These are phyloP conservation scores for Andrena bicolor DNA, from an alignment of 2,888 invertebrate genomes.

Conservation along the genomic window DNA sequence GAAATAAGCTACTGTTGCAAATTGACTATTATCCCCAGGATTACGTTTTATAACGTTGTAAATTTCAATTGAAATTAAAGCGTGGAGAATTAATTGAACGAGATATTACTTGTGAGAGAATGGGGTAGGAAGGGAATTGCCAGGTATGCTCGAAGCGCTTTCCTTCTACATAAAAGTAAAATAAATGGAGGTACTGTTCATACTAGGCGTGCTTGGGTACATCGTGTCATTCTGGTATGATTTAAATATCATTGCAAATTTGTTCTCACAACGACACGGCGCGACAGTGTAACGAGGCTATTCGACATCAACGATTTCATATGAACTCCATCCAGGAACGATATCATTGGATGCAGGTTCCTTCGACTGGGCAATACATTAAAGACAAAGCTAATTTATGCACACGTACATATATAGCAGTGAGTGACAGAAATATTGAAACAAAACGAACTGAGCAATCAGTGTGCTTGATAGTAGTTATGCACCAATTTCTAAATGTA, in stretches of 20 bases:
- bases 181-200: conserved; percentile 33
- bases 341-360: conserved; percentile 61
- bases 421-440: neutral
- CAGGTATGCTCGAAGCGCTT: conserved; percentile 45
- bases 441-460: neutral
- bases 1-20: too few relatives aligned
- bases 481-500: neutral
- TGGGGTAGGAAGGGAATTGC: neutral
- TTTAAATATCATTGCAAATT: conserved; percentile 34
- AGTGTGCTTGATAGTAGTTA: conserved; percentile 19
- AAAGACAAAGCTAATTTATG: conserved; percentile 32
- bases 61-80: too few relatives aligned
- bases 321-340: conserved; percentile 50
- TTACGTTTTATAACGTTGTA: too few relatives aligned
- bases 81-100: too few relatives aligned
- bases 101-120: too few relatives aligned
- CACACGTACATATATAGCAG: neutral
- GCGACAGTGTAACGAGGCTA: conserved; percentile 26
- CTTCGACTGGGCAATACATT: conserved; percentile 8
- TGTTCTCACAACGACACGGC: conserved; percentile 19
- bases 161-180: conserved; percentile 15
- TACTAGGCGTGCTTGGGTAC: conserved; percentile 65
- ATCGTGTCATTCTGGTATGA: conserved; percentile 49
- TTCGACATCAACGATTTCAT: conserved; percentile 50
- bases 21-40: too few relatives aligned